Percentiles rank a stretch among this genome's conserved stretches.
Conservation (phyloP, 2,113 vertebrate genomes). For the Dicaeum eximium region DNA sequence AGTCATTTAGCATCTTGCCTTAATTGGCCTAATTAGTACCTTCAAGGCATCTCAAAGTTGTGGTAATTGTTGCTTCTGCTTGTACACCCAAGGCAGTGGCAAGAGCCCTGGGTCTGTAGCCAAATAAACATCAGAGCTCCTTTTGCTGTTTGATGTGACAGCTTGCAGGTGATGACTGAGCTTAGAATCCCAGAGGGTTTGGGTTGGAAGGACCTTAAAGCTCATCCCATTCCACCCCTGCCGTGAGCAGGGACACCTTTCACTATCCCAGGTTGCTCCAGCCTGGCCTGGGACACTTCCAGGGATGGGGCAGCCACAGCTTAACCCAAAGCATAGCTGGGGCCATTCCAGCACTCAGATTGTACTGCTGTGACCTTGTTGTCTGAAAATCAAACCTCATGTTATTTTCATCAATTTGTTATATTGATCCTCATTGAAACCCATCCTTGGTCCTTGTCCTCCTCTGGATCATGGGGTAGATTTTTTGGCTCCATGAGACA, state of each 20-base stretch:
- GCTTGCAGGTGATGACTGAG: neutral
- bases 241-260: neutral
- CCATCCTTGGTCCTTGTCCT: neutral
- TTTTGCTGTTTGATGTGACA: neutral
- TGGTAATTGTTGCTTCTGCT: neutral
- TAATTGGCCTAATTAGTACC: neutral
- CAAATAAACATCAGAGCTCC: neutral
- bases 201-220: neutral
- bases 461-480: neutral
- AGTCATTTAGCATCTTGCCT: neutral
- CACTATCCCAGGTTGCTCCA: neutral
- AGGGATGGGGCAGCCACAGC: neutral
- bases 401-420: neutral
- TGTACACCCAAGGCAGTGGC: neutral
- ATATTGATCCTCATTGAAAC: neutral
- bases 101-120: neutral
- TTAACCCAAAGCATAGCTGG: neutral
- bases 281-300: neutral
- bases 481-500: neutral
- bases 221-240: neutral
- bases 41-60: fast-evolving
- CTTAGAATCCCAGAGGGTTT: neutral
- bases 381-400: neutral
- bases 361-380: neutral
- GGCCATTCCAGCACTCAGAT: neutral